Conservation (phyloP, 2,797 vertebrate species). For the Fratercula arctica region DNA sequence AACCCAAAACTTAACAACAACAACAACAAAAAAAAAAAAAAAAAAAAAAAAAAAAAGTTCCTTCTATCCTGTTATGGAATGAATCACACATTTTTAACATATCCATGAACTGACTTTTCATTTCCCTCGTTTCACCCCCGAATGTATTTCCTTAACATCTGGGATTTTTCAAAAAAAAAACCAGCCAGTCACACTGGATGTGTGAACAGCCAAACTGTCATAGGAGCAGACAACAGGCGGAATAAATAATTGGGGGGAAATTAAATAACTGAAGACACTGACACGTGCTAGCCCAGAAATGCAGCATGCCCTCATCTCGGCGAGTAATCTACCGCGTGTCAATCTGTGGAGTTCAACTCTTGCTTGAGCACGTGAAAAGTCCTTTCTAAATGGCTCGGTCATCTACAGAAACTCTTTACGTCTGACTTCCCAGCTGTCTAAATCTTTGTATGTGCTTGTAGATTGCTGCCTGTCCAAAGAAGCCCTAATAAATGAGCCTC, state of each 20-base stretch:
- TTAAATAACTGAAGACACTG: neutral
- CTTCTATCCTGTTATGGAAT: neutral
- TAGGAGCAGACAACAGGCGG: neutral
- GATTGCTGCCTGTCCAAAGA: conserved; percentile 44
- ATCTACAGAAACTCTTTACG: neutral
- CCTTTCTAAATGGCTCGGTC: neutral
- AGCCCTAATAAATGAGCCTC: neutral
- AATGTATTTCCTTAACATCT: neutral
- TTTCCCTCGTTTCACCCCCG: neutral
- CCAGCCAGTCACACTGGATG: neutral
- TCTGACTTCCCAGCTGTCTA: neutral
- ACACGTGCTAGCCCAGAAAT: neutral
- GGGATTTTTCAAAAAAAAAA: neutral
- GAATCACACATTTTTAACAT: neutral
- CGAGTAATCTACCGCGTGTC: neutral
- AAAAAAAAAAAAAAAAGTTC: too few relatives aligned
- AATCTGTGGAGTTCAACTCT: conserved; percentile 17
- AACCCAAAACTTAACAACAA: neutral
- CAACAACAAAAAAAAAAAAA: too few relatives aligned
- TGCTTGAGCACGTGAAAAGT: conserved; percentile 23
- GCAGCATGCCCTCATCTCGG: neutral
- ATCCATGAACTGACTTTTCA: neutral
- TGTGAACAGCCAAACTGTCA: neutral
- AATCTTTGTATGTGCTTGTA: neutral
- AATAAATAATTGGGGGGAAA: neutral